Evolutionary conservation across 2,113 vertebrate genomes (phyloP).

Genomic region (Ginglymostoma cirratum): DNA sequence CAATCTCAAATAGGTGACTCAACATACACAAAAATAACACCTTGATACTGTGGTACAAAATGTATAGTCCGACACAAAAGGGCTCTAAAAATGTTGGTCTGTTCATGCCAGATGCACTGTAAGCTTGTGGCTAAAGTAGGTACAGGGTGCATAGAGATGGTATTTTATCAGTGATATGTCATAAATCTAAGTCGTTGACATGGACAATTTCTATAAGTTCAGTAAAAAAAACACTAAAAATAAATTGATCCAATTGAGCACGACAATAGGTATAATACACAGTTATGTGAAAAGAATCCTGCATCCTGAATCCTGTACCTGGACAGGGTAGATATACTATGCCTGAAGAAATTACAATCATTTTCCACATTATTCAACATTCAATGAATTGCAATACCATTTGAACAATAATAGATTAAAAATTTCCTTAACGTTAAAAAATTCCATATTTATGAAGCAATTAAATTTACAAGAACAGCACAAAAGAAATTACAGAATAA

Average conservation of each 20-base stretch:
- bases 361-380: constrained; percentile 19
- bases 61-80: neutral
- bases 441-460: constrained; percentile 17
- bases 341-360: neutral
- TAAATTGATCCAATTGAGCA: neutral
- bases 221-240: neutral
- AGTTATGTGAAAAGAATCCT: neutral
- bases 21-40: neutral
- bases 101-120: neutral
- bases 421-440: neutral
- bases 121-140: neutral
- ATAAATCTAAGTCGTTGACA: neutral
- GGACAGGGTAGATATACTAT: neutral
- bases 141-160: neutral
- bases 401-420: neutral
- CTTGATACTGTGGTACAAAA: neutral
- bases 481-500: constrained; percentile 24
- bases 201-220: neutral
- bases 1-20: neutral
- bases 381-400: neutral
- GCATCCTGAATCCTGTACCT: neutral
- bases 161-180: neutral
- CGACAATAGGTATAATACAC: neutral
- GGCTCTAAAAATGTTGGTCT: neutral
- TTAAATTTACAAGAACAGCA: constrained; percentile 11